phyloP scores from a whole-genome alignment of 1,140 invertebrate species.

The Aleiodes sp. region DNA sequence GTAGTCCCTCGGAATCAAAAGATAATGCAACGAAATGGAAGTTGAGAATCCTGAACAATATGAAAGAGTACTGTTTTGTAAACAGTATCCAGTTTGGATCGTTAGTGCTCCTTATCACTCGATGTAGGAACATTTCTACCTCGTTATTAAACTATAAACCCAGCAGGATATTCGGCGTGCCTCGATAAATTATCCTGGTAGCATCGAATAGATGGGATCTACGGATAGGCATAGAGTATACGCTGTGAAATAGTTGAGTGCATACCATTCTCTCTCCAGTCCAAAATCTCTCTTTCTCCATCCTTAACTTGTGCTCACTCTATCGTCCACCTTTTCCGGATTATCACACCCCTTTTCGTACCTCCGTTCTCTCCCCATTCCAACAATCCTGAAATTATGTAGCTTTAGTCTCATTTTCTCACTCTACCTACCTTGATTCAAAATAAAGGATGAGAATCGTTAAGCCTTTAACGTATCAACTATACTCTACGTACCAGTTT shows the following conservation, averaged over 20 bases:
- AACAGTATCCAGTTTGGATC: background rate
- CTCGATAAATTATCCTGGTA: constrained; percentile 56
- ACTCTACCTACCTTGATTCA: constrained; percentile 1
- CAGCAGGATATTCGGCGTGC: constrained; percentile 49
- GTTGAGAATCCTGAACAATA: too few species aligned
- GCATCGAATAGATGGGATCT: constrained; percentile 49
- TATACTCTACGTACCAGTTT: background rate
- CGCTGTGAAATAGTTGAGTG: constrained; percentile 53
- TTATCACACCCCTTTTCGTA: background rate
- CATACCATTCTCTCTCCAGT: constrained; percentile 50
- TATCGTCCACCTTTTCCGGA: constrained; percentile 11
- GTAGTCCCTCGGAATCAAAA: too few species aligned
- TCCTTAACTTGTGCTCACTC: constrained; percentile 37
- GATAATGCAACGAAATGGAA: too few species aligned
- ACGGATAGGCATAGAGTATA: constrained; percentile 43
- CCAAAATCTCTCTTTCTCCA: constrained; percentile 16
- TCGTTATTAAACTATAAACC: constrained; percentile 59
- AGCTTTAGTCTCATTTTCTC: constrained; percentile 33
- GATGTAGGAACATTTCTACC: background rate
- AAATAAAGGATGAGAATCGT: background rate
- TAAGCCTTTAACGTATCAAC: constrained; percentile 14
- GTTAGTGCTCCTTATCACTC: background rate
- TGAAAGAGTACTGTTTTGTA: background rate
- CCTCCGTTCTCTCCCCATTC: too few species aligned
- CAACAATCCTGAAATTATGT: background rate